Evolutionary conservation across 2,113 vertebrate species (phyloP).

Genomic region (Zeus faber): DNA sequence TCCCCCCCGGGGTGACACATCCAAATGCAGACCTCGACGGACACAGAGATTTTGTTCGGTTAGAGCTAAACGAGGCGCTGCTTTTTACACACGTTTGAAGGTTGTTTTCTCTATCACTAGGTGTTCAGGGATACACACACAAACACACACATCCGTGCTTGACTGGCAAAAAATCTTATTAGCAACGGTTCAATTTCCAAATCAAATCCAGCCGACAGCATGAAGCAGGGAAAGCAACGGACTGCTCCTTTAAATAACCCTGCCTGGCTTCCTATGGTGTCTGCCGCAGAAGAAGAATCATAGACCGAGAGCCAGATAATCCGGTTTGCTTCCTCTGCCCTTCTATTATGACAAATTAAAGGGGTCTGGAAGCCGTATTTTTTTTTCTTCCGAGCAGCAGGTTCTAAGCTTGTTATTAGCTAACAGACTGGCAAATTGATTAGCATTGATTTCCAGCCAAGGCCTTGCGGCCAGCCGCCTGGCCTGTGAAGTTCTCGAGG

Average conservation of each 20-base stretch:
- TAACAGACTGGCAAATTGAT: conserved; percentile 80
- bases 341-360: conserved; percentile 81
- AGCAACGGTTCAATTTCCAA: conserved; percentile 62
- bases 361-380: conserved; percentile 74
- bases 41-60: too few relatives aligned
- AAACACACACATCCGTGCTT: conserved; percentile 9
- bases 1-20: conserved; percentile 19
- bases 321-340: conserved; percentile 67
- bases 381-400: conserved; percentile 67
- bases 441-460: conserved; percentile 72
- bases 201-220: conserved; percentile 62
- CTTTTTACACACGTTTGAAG: too few relatives aligned
- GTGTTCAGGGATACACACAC: conserved; percentile 32
- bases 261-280: conserved; percentile 53
- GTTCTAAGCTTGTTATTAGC: conserved; percentile 76
- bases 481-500: conserved; percentile 43
- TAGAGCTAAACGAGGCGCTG: too few relatives aligned
- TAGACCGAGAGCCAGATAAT: conserved; percentile 68
- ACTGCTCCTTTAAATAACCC: conserved; percentile 64
- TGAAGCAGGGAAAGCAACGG: conserved; percentile 39
- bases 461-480: conserved; percentile 36
- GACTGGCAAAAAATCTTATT: conserved; percentile 59
- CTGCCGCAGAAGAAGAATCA: conserved; percentile 57
- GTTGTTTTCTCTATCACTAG: conserved; percentile 20
- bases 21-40: not conserved